Evolutionary conservation across 2,888 invertebrate species (phyloP), one percentile per base, ranked within the genome.

Genomic region (Mesorhabditis belari): DNA sequence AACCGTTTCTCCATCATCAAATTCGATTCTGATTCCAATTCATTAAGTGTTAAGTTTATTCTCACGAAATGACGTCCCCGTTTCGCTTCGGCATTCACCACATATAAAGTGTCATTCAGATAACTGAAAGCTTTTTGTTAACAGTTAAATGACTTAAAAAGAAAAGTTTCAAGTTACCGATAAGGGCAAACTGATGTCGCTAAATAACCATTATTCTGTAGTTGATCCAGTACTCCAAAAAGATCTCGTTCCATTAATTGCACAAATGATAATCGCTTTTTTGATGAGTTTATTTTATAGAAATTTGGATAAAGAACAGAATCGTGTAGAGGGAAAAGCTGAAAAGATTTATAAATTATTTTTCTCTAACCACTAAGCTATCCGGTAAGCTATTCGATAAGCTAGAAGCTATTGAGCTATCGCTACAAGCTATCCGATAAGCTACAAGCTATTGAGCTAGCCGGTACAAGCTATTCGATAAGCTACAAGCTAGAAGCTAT

Each of bases 301-400:
- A 61, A 61, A 23, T 29, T 53, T 5, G 63, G 63, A 57, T 63
- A 61, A 19, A 63, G 25, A 12, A 19, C 12, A 27, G 60, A 61
- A 21, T 61, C 61, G 27, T 55, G 58, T 12, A 58, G 54, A 5
- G 60, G 63, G 35, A 61, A 63, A n/a, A 57, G 24, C n/a, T 50
- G 57, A 44, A 9, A 57, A 25, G 17, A n/a, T 35, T 9, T 9
- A 50, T n/a, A n/a, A n/a, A n/a, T n/a, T n/a, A n/a, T n/a, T n/a
- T n/a, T n/a, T n/a, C n/a, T n/a, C n/a, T n/a, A n/a, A n/a, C n/a
- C n/a, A n/a, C n/a, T n/a, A n/a, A n/a, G n/a, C n/a, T n/a, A n/a
- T n/a, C n/a, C n/a, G n/a, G n/a, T n/a, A n/a, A n/a, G n/a, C n/a
- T n/a, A n/a, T n/a, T n/a, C n/a, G n/a, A n/a, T n/a, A n/a, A n/a